Conservation (phyloP, 1,140 invertebrate genomes). For the Bacillus rossius region DNA sequence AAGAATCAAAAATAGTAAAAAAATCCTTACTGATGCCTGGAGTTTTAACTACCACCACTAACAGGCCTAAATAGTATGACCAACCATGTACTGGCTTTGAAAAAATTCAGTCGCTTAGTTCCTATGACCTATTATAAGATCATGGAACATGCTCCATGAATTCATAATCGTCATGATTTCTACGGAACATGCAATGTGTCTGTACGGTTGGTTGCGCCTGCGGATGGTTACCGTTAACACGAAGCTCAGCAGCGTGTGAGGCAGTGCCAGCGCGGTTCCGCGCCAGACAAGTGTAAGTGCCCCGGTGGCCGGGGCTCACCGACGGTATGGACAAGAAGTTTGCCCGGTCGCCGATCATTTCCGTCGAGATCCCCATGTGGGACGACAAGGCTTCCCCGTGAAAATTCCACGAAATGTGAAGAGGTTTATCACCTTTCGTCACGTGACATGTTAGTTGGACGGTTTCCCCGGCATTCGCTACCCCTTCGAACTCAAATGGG, state of each 20-base stretch:
- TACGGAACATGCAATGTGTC: conserved; percentile 17
- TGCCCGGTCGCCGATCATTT: conserved; percentile 41
- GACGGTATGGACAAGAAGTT: conserved; percentile 39
- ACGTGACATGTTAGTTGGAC: conserved; percentile 66
- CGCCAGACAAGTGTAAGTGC: conserved; percentile 24
- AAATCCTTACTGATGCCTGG: too few species aligned
- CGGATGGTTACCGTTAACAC: conserved; percentile 69
- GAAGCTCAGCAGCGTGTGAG: conserved; percentile 58
- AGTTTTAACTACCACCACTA: too few species aligned
- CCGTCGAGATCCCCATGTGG: conserved; percentile 34
- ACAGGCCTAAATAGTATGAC: too few species aligned
- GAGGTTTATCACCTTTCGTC: conserved; percentile 74
- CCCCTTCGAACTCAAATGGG: conserved; percentile 38
- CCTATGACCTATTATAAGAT: too few species aligned
- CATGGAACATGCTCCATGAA: too few species aligned
- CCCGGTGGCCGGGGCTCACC: conserved; percentile 30
- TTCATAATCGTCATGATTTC: too few species aligned
- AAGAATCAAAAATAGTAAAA: too few species aligned
- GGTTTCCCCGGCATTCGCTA: conserved; percentile 35
- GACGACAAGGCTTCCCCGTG: conserved; percentile 47
- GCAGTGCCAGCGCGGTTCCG: conserved; percentile 66
- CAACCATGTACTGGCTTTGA: too few species aligned
- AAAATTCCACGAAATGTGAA: conserved; percentile 73
- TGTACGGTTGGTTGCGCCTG: neutral
- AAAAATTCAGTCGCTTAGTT: too few species aligned